phyloP scores from a whole-genome alignment of 2,888 invertebrate genomes.

The Monoplex corrugatus region DNA sequence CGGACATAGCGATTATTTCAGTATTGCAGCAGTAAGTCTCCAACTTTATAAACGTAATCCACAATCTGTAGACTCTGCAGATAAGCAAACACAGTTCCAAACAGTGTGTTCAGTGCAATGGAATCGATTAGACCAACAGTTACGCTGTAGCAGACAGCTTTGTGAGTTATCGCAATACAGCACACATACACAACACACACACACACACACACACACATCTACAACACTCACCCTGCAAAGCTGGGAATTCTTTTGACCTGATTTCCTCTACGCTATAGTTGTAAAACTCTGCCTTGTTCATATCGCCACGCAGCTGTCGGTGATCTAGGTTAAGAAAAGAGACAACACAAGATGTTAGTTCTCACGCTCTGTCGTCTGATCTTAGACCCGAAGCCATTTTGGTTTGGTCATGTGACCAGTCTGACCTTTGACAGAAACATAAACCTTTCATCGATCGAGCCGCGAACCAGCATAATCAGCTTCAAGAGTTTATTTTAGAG shows the following conservation, averaged over 20 bases:
- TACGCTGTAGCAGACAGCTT: slow-evolving; percentile 36
- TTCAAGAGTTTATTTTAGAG: no score
- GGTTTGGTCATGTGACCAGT: slow-evolving; percentile 47
- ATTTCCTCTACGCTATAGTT: slow-evolving; percentile 53
- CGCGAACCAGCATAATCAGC: no score
- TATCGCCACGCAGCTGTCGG: slow-evolving; percentile 37
- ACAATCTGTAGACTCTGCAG: no score
- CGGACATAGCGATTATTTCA: no score
- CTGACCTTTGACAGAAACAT: slow-evolving; percentile 64
- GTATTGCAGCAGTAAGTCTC: no score
- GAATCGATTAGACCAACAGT: not conserved
- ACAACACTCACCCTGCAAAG: slow-evolving; percentile 53
- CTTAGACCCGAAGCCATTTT: slow-evolving; percentile 25
- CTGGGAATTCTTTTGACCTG: slow-evolving; percentile 53
- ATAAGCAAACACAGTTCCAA: no score
- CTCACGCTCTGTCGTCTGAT: slow-evolving; percentile 38
- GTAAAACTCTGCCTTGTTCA: slow-evolving; percentile 46
- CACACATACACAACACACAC: not conserved
- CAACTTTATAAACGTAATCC: no score
- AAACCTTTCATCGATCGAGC: slow-evolving; percentile 49
- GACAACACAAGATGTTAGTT: slow-evolving; percentile 15
- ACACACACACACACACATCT: no score
- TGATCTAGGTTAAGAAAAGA: slow-evolving; percentile 39
- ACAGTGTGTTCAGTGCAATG: no score
- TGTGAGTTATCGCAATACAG: not conserved